Percentiles rank a stretch among this genome's conserved stretches.
Evolutionary conservation across 1,140 invertebrate genomes (phyloP).

Genomic region (Drosophila orena): DNA sequence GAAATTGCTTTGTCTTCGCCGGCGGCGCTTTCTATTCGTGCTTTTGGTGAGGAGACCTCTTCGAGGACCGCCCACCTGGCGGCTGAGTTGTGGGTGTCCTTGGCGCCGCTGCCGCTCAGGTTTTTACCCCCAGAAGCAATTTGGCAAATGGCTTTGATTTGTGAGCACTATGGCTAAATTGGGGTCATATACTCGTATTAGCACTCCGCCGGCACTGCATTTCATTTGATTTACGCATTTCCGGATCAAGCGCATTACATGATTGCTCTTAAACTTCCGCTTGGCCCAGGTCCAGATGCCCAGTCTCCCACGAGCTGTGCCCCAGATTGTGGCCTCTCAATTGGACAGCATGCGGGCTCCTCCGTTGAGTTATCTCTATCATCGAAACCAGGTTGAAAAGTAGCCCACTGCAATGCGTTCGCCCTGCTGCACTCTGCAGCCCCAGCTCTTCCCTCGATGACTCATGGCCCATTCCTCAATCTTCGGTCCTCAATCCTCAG

Average conservation of each 20-base stretch:
- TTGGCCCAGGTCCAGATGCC: slow-evolving; percentile 32
- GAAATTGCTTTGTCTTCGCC: slow-evolving; percentile 61
- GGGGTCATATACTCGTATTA: slow-evolving; percentile 49
- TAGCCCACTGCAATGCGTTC: slow-evolving; percentile 20
- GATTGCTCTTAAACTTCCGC: slow-evolving; percentile 69
- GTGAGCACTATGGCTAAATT: slow-evolving; percentile 56
- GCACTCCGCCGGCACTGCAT: slow-evolving; percentile 18
- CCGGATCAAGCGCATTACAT: slow-evolving; percentile 65
- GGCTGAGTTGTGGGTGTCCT: slow-evolving; percentile 32
- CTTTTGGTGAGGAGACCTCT: slow-evolving; percentile 1
- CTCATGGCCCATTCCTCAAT: slow-evolving; percentile 24
- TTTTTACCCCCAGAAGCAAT: slow-evolving; percentile 42
- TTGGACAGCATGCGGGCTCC: slow-evolving; percentile 48
- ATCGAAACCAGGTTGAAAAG: slow-evolving; percentile 23
- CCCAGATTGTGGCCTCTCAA: slow-evolving; percentile 55
- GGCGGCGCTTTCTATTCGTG: slow-evolving; percentile 54
- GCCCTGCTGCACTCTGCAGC: not conserved
- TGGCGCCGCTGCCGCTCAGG: not conserved
- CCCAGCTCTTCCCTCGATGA: slow-evolving; percentile 17
- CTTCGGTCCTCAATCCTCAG: not conserved
- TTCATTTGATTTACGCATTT: slow-evolving; percentile 79
- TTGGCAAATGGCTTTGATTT: slow-evolving; percentile 68
- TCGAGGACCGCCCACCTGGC: slow-evolving; percentile 30
- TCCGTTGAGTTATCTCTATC: slow-evolving; percentile 13
- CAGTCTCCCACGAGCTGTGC: slow-evolving; percentile 47